These are phyloP conservation scores for Zosterops borbonicus DNA, from an alignment of 2,113 vertebrate genomes.

Conservation along the genomic window DNA sequence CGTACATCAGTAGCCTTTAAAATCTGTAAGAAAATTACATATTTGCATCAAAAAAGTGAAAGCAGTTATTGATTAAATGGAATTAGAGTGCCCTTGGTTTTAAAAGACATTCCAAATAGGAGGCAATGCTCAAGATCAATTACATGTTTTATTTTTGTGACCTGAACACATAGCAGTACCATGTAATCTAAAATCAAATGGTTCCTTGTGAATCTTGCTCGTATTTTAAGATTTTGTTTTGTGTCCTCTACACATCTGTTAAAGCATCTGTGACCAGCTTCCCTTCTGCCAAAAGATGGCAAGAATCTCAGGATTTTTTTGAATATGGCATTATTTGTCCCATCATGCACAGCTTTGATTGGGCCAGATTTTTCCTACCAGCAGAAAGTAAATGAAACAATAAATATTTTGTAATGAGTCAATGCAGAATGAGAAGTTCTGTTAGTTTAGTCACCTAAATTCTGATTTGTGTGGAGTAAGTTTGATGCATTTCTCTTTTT, in stretches of 20 bases:
- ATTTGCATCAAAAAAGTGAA: slow-evolving; percentile 31
- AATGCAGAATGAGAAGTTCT: not conserved
- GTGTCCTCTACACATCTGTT: not conserved
- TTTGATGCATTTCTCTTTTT: not conserved
- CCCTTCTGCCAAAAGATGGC: not conserved
- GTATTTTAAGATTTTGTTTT: not conserved
- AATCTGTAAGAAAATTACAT: slow-evolving; percentile 46
- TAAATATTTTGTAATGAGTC: not conserved
- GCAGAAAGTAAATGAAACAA: not conserved
- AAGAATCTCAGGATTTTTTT: not conserved
- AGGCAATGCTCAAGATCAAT: slow-evolving; percentile 55
- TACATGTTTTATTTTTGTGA: slow-evolving; percentile 63
- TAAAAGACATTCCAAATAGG: slow-evolving; percentile 64
- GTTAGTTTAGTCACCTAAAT: not conserved
- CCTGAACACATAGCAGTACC: slow-evolving; percentile 24
- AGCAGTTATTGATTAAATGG: slow-evolving; percentile 67
- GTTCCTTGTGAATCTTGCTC: not conserved
- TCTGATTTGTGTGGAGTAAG: not conserved
- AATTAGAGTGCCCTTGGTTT: slow-evolving; percentile 53
- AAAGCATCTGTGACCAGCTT: not conserved
- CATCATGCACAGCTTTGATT: not conserved
- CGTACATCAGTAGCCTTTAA: slow-evolving; percentile 23
- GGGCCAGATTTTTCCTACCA: not conserved
- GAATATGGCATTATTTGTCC: not conserved
- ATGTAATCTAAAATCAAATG: slow-evolving; percentile 24